Evolutionary conservation across 2,113 vertebrate species (phyloP).

Genomic region (Arizona elegans): DNA sequence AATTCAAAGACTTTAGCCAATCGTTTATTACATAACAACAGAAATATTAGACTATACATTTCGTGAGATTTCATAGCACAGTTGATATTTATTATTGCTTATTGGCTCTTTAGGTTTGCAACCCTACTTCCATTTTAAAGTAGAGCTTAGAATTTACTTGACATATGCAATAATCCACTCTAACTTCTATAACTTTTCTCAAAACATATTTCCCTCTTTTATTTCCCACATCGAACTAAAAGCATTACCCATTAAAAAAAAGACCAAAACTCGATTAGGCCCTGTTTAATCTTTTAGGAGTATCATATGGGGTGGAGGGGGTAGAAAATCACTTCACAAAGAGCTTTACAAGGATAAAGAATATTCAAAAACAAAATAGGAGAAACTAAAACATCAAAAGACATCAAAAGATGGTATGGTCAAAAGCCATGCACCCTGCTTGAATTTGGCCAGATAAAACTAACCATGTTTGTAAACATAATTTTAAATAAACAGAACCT

Average conservation of each 20-base stretch:
- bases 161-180: slow-evolving; percentile 50
- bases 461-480: slow-evolving; percentile 1
- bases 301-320: background rate
- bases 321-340: background rate
- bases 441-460: background rate
- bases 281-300: background rate
- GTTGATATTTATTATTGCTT: background rate
- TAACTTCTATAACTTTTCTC: slow-evolving; percentile 49
- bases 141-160: background rate
- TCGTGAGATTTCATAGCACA: background rate
- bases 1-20: background rate
- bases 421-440: background rate
- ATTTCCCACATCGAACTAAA: slow-evolving; percentile 8
- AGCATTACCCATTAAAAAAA: slow-evolving; percentile 39
- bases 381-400: background rate
- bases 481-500: slow-evolving; percentile 15
- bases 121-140: slow-evolving; percentile 16
- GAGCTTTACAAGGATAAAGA: background rate
- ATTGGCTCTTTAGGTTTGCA: background rate
- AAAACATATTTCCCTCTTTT: slow-evolving; percentile 40
- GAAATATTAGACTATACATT: background rate
- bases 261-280: background rate
- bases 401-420: background rate
- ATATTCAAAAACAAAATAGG: background rate
- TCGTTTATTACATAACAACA: background rate